Evolutionary conservation across 2,113 vertebrate genomes (phyloP).

Genomic region (Alaudala cheleensis): DNA sequence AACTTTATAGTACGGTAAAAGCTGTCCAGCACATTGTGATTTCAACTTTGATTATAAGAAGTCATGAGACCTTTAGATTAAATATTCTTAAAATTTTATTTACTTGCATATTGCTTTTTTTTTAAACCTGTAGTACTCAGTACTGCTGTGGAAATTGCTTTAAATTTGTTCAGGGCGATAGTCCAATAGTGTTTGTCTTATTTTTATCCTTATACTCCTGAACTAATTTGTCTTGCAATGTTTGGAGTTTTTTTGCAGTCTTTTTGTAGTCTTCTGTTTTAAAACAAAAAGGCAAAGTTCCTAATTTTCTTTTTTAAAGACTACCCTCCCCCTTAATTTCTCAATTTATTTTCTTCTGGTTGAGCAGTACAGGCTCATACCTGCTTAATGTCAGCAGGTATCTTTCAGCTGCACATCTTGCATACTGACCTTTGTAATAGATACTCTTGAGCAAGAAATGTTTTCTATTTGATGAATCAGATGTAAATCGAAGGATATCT

Average conservation of each 20-base stretch:
- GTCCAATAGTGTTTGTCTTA: background rate
- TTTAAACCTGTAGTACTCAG: background rate
- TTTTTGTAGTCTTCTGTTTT: background rate
- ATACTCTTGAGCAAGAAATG: background rate
- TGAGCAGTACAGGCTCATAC: background rate
- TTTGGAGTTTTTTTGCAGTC: background rate
- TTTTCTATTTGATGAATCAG: background rate
- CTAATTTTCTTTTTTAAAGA: background rate
- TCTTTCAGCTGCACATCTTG: background rate
- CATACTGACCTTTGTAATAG: background rate
- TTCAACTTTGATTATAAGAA: background rate
- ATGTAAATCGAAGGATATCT: background rate
- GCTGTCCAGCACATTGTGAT: background rate
- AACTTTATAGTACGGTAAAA: background rate
- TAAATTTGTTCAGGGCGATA: background rate
- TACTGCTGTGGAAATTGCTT: background rate
- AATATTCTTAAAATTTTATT: background rate
- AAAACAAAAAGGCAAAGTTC: background rate
- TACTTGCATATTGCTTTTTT: background rate
- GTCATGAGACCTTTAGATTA: background rate
- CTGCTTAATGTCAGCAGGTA: background rate
- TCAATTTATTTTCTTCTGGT: background rate
- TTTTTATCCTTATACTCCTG: background rate
- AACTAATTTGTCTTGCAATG: background rate
- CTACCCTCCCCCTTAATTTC: accelerated